Evolutionary conservation across 1,140 invertebrate genomes (phyloP), one percentile per base, ranked within the genome.

Genomic region (Lysiphlebus fabarum): DNA sequence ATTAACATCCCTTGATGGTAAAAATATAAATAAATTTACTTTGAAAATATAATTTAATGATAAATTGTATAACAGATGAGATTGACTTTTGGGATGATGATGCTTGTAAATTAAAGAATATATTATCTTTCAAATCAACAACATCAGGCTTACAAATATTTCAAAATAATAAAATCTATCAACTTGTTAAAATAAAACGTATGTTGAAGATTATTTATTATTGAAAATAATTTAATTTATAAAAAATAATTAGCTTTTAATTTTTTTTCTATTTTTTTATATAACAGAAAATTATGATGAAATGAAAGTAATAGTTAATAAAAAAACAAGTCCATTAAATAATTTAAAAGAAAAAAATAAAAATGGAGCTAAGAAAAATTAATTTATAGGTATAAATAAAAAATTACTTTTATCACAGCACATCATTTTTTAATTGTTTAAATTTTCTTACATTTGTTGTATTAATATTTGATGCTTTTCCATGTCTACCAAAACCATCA

Each of bases 401-500:
- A n/a, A n/a, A n/a, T n/a, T n/a, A n/a, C 12, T 34, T 9, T 7
- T 17, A 50, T 71, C 61, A 74, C 7, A 77, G 45, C 33, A 77
- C 44, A 56, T 71, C 63, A 14, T 77, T 71, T 59, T 80, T 71
- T 14, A 85, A 63, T 59, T 81, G 76, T 70, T 82, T 85, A 82
- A 87, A 87, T 50, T 82, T 81, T 38, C 81, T 82, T 49, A 81
- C 67, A 0, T 83, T 77, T 37, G 78, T 69, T 66, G 80, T 74
- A 11, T 77, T 85, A 34, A 87, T 72, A 68, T 84, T 80, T 70
- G 87, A 81, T 67, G 86, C 86, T 69, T 87, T 90, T n/a, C 90
- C 87, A 70, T 92, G 90, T 71, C 84, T 86, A 1, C 87, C 86
- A 61, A 90, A 76, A 59, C 88, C 89, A 67, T 73, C 72, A 58